Conservation (phyloP, 2,888 invertebrate genomes). For the Gastrophysa polygoni region DNA sequence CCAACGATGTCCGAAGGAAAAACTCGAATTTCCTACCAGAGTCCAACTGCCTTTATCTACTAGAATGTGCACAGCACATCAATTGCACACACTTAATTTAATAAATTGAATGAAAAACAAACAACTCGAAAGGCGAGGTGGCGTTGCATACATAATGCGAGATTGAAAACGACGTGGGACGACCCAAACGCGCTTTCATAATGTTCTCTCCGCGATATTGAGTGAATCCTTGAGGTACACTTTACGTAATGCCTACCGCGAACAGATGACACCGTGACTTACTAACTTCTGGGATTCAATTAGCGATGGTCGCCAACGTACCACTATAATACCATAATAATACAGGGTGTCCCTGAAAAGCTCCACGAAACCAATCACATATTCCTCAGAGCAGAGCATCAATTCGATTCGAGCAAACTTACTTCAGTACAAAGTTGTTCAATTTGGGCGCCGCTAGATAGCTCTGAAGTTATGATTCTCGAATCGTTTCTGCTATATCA, state of each 20-base stretch:
- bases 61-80: neutral
- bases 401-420: too few species aligned
- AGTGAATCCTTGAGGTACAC: conserved; percentile 27
- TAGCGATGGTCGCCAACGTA: neutral
- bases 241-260: conserved; percentile 28
- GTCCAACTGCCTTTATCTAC: too few species aligned
- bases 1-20: too few species aligned
- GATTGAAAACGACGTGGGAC: neutral
- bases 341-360: too few species aligned
- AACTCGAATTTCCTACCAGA: too few species aligned
- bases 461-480: too few species aligned
- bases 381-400: too few species aligned
- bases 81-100: conserved; percentile 1
- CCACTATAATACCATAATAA: too few species aligned
- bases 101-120: neutral
- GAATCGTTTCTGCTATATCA: too few species aligned
- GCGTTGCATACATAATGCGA: neutral
- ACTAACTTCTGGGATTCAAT: conserved; percentile 3
- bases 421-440: too few species aligned
- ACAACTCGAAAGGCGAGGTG: neutral
- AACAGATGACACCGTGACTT: conserved; percentile 25
- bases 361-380: too few species aligned
- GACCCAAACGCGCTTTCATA: neutral
- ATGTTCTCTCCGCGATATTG: conserved; percentile 1
- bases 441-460: too few species aligned